Evolutionary conservation across 2,797 vertebrate genomes (phyloP).

Genomic region (Paratrypauchen microcephalus): DNA sequence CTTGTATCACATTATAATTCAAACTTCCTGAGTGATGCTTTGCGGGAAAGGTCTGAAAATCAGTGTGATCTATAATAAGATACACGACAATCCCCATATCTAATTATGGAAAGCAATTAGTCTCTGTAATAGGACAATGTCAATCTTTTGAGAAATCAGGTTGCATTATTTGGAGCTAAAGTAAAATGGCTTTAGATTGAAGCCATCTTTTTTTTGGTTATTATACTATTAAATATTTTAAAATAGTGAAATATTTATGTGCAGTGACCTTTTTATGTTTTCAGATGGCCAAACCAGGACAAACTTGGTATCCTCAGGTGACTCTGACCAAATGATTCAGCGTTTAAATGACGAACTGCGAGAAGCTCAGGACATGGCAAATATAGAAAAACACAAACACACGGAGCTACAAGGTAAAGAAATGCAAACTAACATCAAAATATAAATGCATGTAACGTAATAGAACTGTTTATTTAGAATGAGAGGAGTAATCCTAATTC

Average conservation of each 20-base stretch:
- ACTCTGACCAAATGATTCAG: slow-evolving; percentile 90
- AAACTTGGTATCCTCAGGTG: slow-evolving; percentile 84
- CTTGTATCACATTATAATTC: background rate
- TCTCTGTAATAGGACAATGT: slow-evolving; percentile 73
- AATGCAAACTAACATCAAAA: no score
- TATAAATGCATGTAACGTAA: background rate
- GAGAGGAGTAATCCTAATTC: background rate
- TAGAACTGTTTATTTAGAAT: background rate
- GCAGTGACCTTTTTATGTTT: slow-evolving; percentile 2
- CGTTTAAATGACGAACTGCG: slow-evolving; percentile 87
- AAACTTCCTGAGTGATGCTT: background rate
- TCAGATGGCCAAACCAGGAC: slow-evolving; percentile 88
- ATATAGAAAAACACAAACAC: slow-evolving; percentile 88
- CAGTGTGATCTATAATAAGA: slow-evolving; percentile 10
- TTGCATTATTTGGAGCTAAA: slow-evolving; percentile 66
- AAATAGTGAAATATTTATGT: background rate
- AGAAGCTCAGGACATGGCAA: slow-evolving; percentile 89
- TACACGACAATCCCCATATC: slow-evolving; percentile 52
- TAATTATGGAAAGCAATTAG: slow-evolving; percentile 78
- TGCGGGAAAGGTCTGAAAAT: background rate
- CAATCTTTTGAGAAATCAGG: slow-evolving; percentile 76
- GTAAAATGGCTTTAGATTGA: slow-evolving; percentile 32
- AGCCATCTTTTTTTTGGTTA: slow-evolving; percentile 13
- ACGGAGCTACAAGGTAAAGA: slow-evolving; percentile 91
- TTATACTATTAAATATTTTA: background rate